These are phyloP conservation scores for Sebastes nivosus DNA, from an alignment of 2,797 vertebrate species.

Conservation along the genomic window DNA sequence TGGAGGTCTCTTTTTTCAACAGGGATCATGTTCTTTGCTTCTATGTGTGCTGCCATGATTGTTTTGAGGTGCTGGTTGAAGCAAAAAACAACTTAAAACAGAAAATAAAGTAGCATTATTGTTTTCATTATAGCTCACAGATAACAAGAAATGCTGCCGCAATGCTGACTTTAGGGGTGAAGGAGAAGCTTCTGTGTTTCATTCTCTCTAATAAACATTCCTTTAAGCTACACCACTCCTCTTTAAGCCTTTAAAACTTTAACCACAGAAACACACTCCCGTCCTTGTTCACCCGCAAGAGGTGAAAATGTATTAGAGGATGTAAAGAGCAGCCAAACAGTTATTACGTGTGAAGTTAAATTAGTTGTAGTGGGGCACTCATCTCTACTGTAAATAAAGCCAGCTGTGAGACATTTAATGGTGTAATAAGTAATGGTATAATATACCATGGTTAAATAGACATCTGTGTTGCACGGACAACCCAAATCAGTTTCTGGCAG, in stretches of 20 bases:
- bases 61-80: neutral
- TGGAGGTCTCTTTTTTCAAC: neutral
- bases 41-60: neutral
- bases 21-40: neutral
- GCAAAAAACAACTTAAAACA: neutral
- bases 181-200: neutral
- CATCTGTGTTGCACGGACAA: slow-evolving; percentile 52
- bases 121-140: neutral
- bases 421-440: slow-evolving; percentile 8
- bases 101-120: neutral
- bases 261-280: neutral
- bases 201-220: neutral
- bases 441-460: slow-evolving; percentile 30
- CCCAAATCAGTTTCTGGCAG: slow-evolving; percentile 35
- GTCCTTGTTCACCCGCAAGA: neutral
- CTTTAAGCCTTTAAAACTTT: neutral
- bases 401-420: slow-evolving; percentile 31
- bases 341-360: neutral
- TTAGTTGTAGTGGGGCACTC: neutral
- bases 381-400: slow-evolving; percentile 13
- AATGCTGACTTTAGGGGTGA: neutral
- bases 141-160: neutral
- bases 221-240: neutral
- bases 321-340: neutral
- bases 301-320: neutral